Evolutionary conservation across 2,113 vertebrate species (phyloP).

Genomic region (Megaceryle maxima): DNA sequence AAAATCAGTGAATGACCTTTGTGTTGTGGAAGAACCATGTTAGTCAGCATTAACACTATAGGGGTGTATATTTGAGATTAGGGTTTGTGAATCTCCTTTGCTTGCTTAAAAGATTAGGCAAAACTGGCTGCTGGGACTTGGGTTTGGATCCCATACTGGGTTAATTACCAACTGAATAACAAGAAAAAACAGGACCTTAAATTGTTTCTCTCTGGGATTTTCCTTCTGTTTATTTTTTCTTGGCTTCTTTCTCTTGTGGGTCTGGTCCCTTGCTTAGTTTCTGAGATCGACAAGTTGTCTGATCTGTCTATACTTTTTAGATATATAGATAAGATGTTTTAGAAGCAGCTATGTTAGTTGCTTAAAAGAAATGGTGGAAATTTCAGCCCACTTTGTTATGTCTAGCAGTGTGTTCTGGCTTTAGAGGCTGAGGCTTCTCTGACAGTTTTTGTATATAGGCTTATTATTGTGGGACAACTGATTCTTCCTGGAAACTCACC

Average conservation of each 20-base stretch:
- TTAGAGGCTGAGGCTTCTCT: background rate
- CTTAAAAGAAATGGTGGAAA: background rate
- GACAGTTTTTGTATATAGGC: background rate
- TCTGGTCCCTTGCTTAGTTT: background rate
- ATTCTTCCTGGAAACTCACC: background rate
- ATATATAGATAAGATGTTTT: background rate
- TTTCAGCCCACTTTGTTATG: background rate
- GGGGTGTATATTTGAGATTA: background rate
- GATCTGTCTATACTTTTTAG: background rate
- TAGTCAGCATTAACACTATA: background rate
- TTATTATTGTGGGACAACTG: background rate
- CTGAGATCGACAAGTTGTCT: background rate
- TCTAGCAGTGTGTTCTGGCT: background rate
- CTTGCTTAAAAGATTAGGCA: background rate
- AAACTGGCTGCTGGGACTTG: background rate
- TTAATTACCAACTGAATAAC: background rate
- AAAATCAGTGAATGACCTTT: background rate
- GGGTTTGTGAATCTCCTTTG: background rate
- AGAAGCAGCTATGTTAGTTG: background rate
- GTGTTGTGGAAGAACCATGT: background rate
- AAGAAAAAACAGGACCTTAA: background rate
- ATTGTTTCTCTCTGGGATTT: background rate
- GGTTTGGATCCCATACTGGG: background rate
- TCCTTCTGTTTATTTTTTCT: background rate
- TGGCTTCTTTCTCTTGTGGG: background rate